These are phyloP conservation scores for Nephila pilipes DNA, from an alignment of 1,140 invertebrate species.

Conservation along the genomic window DNA sequence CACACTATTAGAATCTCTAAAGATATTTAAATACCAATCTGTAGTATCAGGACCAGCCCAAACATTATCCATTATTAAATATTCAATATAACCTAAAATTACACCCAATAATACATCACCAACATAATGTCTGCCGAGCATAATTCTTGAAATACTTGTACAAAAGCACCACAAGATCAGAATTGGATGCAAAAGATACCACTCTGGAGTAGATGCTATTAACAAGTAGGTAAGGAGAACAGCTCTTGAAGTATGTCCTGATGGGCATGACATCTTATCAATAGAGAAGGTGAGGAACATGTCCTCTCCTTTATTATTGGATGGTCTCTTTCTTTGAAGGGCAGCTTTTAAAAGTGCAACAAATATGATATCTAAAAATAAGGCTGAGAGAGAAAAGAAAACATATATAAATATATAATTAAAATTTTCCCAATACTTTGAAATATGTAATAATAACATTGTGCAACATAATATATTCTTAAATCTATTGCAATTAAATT, in stretches of 20 bases:
- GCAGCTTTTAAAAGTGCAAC: constrained; percentile 91
- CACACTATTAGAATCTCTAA: constrained; percentile 61
- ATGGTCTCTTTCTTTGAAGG: constrained; percentile 88
- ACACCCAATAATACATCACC: constrained; percentile 91
- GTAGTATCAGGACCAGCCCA: constrained; percentile 74
- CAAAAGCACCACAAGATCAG: constrained; percentile 88
- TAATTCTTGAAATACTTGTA: constrained; percentile 89
- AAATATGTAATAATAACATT: no score
- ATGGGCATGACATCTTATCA: constrained; percentile 97
- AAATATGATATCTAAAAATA: constrained; percentile 92
- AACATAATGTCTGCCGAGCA: constrained; percentile 92
- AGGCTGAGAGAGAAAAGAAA: constrained; percentile 85
- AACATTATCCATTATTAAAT: constrained; percentile 50
- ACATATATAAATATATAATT: constrained; percentile 31
- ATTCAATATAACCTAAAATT: constrained; percentile 88
- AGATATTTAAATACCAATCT: constrained; percentile 66
- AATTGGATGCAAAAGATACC: constrained; percentile 76
- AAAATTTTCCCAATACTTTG: not conserved
- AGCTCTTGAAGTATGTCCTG: constrained; percentile 95
- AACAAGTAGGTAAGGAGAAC: constrained; percentile 88
- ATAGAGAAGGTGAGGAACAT: constrained; percentile 85
- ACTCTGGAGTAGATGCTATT: constrained; percentile 82
- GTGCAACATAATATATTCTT: no score
- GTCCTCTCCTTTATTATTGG: constrained; percentile 85
- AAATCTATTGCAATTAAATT: no score